phyloP scores from a whole-genome alignment of 2,888 invertebrate genomes.

The Cosmia trapezina region DNA sequence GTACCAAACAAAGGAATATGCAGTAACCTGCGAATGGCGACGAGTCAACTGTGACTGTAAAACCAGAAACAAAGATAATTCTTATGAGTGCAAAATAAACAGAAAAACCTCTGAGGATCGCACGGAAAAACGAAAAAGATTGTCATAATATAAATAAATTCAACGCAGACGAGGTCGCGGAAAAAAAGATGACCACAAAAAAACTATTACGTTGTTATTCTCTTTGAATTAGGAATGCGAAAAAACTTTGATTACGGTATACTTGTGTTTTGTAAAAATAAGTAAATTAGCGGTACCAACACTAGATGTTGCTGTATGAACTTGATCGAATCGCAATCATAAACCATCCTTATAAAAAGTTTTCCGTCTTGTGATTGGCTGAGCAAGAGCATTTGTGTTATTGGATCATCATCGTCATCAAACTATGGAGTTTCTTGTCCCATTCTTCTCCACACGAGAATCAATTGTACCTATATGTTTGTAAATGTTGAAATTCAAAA shows the following conservation, averaged over 20 bases:
- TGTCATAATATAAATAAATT: slow-evolving; percentile 40
- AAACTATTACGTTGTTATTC: slow-evolving; percentile 38
- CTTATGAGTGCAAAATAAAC: neutral
- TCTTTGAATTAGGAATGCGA: slow-evolving; percentile 31
- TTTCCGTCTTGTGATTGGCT: neutral
- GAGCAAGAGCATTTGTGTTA: neutral
- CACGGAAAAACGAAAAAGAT: slow-evolving; percentile 29
- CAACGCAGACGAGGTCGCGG: slow-evolving; percentile 36
- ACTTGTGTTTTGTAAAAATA: slow-evolving; percentile 48
- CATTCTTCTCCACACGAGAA: neutral
- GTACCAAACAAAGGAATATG: neutral
- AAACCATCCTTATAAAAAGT: neutral
- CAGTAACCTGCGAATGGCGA: neutral
- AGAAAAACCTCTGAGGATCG: slow-evolving; percentile 10
- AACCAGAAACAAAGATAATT: slow-evolving; percentile 20
- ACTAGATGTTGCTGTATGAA: slow-evolving; percentile 5
- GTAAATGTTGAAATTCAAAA: neutral
- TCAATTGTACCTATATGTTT: no score
- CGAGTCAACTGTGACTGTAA: neutral
- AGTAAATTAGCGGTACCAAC: slow-evolving; percentile 36
- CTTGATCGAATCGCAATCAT: slow-evolving; percentile 9
- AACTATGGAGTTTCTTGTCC: neutral
- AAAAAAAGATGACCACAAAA: slow-evolving; percentile 40
- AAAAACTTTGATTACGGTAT: slow-evolving; percentile 55
- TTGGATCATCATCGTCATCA: neutral